Percentiles rank a stretch among this genome's conserved stretches.
Evolutionary conservation across 2,888 invertebrate genomes (phyloP).

Genomic region (Metallyticus violacea): DNA sequence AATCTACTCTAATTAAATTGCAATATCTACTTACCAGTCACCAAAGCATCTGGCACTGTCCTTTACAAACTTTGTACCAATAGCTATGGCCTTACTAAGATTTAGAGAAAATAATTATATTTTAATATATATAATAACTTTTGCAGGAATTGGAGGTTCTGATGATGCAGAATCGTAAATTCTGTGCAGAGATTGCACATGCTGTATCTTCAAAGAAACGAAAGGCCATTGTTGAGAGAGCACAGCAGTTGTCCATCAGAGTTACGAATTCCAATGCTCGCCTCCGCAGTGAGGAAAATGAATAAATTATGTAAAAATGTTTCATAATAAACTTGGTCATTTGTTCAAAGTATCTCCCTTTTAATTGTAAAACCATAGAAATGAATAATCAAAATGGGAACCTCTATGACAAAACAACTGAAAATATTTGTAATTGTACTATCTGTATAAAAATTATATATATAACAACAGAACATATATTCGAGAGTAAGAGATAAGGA

Average conservation of each 20-base stretch:
- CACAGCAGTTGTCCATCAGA: slow-evolving; percentile 91
- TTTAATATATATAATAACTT: slow-evolving; percentile 25
- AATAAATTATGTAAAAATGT: slow-evolving; percentile 61
- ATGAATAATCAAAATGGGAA: too few relatives aligned
- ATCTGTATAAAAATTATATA: too few relatives aligned
- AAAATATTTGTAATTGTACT: too few relatives aligned
- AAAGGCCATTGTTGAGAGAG: slow-evolving; percentile 93
- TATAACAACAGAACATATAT: too few relatives aligned
- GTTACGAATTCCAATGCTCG: slow-evolving; percentile 96
- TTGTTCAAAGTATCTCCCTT: not conserved
- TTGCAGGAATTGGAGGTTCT: slow-evolving; percentile 90
- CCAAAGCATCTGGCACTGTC: too few relatives aligned
- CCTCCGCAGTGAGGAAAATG: slow-evolving; percentile 96
- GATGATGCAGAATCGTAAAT: slow-evolving; percentile 98
- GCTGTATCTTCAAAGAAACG: slow-evolving; percentile 97
- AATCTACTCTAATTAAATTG: too few relatives aligned
- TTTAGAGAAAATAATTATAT: too few relatives aligned
- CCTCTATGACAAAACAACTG: too few relatives aligned
- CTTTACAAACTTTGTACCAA: too few relatives aligned
- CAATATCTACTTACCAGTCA: too few relatives aligned
- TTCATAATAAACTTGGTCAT: not conserved
- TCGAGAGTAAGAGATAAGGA: too few relatives aligned
- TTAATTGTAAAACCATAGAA: not conserved
- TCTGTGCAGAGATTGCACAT: slow-evolving; percentile 97
- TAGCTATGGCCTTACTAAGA: too few relatives aligned